phyloP scores from a whole-genome alignment of 1,140 invertebrate species.

The Monochamus saltuarius region DNA sequence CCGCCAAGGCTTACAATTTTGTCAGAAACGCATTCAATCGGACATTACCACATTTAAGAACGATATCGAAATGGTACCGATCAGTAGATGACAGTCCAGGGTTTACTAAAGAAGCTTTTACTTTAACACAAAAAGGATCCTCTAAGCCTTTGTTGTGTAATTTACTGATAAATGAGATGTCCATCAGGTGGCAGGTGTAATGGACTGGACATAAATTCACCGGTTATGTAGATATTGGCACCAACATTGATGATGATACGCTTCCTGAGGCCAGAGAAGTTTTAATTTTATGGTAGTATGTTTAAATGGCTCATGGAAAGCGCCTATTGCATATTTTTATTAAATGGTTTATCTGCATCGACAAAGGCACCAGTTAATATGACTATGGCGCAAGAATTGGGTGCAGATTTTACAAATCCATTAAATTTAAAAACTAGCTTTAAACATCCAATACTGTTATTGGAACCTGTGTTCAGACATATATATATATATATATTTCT shows the following conservation, averaged over 20 bases:
- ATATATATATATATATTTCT: constrained; percentile 21
- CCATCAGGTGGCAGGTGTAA: constrained; percentile 25
- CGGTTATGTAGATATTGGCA: constrained; percentile 42
- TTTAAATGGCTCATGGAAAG: constrained; percentile 45
- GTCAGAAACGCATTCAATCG: constrained; percentile 47
- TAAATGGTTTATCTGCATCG: constrained; percentile 13
- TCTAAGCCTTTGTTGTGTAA: constrained; percentile 25
- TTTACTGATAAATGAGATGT: constrained; percentile 37
- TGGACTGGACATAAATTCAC: constrained; percentile 33
- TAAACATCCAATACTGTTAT: constrained; percentile 24
- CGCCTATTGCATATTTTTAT: constrained; percentile 27
- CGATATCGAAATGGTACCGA: constrained; percentile 48
- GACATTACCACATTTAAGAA: constrained; percentile 48
- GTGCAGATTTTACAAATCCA: constrained; percentile 15
- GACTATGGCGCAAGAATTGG: constrained; percentile 20
- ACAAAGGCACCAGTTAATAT: constrained; percentile 20
- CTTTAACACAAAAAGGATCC: constrained; percentile 37
- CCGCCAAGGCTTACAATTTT: constrained; percentile 49
- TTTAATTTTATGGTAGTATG: constrained; percentile 43
- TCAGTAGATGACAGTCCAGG: constrained; percentile 46
- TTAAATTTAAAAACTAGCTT: constrained; percentile 24
- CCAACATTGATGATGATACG: constrained; percentile 24
- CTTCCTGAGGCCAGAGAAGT: constrained; percentile 40
- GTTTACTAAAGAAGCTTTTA: constrained; percentile 48
- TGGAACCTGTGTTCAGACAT: too few relatives aligned